Evolutionary conservation across 2,113 vertebrate genomes (phyloP).

Genomic region (Microtus ochrogaster): DNA sequence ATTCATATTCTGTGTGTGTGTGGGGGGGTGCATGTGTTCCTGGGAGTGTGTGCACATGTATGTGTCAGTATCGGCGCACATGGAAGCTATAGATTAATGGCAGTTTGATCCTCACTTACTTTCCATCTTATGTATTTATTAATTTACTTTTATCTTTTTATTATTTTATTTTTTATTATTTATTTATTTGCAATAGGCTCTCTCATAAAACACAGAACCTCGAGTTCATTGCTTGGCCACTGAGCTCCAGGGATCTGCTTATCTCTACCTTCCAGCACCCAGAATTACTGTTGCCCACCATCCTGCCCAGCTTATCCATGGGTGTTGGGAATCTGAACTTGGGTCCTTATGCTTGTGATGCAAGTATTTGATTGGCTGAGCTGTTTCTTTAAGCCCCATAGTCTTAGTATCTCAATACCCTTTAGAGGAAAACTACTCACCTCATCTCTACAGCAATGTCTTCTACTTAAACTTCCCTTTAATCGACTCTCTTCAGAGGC

Average conservation of each 20-base stretch:
- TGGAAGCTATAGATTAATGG: not conserved
- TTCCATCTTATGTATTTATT: not conserved
- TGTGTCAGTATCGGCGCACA: too few species aligned
- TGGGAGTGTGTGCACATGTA: not conserved
- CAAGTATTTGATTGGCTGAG: not conserved
- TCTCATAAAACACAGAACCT: not conserved
- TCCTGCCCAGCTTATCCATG: not conserved
- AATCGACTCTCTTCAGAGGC: not conserved
- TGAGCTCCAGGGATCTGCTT: not conserved
- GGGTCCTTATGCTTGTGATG: not conserved
- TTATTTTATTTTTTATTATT: too few species aligned
- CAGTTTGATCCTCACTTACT: not conserved
- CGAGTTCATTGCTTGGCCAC: not conserved
- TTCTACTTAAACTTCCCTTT: not conserved
- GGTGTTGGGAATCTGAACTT: not conserved
- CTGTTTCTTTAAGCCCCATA: not conserved
- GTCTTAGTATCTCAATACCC: not conserved
- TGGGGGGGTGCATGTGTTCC: not conserved
- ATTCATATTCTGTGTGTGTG: not conserved
- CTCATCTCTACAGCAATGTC: not conserved
- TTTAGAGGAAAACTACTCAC: not conserved
- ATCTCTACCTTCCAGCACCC: not conserved
- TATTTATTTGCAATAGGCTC: too few species aligned
- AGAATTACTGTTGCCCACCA: too few species aligned
- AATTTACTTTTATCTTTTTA: too few species aligned